phyloP scores from a whole-genome alignment of 2,888 invertebrate genomes.

The Gymnocheta viridis region DNA sequence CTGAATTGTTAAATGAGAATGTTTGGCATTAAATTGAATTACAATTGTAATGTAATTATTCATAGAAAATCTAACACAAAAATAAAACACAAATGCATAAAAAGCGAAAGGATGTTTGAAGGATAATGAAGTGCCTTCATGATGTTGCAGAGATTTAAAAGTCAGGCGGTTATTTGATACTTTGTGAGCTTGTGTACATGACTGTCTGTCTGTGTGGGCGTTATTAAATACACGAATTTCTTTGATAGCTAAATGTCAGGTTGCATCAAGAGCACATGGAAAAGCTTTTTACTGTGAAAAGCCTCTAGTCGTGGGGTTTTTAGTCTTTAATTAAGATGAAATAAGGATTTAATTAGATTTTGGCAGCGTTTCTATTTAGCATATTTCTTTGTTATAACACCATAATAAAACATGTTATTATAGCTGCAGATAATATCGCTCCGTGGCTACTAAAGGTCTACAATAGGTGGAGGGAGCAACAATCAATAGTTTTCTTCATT shows the following conservation, averaged over 20 bases:
- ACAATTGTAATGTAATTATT: slow-evolving; percentile 70
- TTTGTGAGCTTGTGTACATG: slow-evolving; percentile 12
- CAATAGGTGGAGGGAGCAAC: too few relatives aligned
- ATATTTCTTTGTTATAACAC: background rate
- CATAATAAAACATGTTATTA: too few relatives aligned
- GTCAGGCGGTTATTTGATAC: slow-evolving; percentile 56
- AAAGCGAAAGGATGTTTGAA: slow-evolving; percentile 32
- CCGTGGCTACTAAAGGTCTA: too few relatives aligned
- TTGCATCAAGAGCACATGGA: slow-evolving; percentile 35
- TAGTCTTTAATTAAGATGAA: slow-evolving; percentile 64
- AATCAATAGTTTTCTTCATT: too few relatives aligned
- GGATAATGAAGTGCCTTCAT: slow-evolving; percentile 38
- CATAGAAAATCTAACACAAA: slow-evolving; percentile 44
- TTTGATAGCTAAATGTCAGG: slow-evolving; percentile 59
- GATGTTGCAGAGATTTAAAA: slow-evolving; percentile 37
- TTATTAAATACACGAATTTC: slow-evolving; percentile 39
- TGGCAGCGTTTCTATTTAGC: background rate
- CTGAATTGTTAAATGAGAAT: slow-evolving; percentile 48
- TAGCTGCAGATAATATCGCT: too few relatives aligned
- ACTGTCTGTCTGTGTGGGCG: background rate
- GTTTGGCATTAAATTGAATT: slow-evolving; percentile 67
- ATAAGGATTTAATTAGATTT: slow-evolving; percentile 55
- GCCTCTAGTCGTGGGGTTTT: slow-evolving; percentile 19
- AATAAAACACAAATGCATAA: background rate
- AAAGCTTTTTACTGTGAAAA: slow-evolving; percentile 37